Conservation (phyloP, 2,888 invertebrate genomes). For the Paralinhomoeus sp. region DNA sequence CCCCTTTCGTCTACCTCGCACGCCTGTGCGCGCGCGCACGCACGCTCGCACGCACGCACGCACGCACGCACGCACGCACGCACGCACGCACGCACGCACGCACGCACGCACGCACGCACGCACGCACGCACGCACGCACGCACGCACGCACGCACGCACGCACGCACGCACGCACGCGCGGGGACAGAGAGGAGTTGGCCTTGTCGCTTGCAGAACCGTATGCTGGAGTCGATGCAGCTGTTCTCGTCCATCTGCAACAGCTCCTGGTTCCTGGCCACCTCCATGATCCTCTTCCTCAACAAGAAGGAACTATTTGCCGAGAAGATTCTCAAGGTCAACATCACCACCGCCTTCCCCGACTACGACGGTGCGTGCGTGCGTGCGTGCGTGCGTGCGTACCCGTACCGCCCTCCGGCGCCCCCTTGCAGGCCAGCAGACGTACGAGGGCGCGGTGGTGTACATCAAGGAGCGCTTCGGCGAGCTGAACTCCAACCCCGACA, state of each 20-base stretch:
- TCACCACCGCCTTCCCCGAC: slow-evolving; percentile 23
- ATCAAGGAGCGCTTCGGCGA: slow-evolving; percentile 99
- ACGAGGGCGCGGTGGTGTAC: slow-evolving; percentile 94
- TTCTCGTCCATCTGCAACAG: slow-evolving; percentile 24
- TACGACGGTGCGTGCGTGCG: slow-evolving; percentile 13
- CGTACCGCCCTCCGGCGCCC: not conserved
- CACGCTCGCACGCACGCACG: too few species aligned
- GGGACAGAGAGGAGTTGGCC: too few species aligned
- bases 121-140: too few species aligned
- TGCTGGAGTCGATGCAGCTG: slow-evolving; percentile 24
- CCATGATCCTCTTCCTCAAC: slow-evolving; percentile 22
- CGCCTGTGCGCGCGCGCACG: too few species aligned
- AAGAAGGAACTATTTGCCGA: slow-evolving; percentile 20
- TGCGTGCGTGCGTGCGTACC: not conserved
- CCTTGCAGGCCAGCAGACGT: slow-evolving; percentile 59
- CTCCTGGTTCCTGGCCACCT: slow-evolving; percentile 22
- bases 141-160: too few species aligned
- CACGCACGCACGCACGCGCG: too few species aligned
- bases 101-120: too few species aligned
- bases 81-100: too few species aligned
- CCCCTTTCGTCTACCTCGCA: too few species aligned
- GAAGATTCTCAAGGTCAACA: slow-evolving; percentile 22
- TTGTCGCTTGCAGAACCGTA: slow-evolving; percentile 20
- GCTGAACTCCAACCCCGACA: slow-evolving; percentile 97
- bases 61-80: too few species aligned